phyloP scores from a whole-genome alignment of 2,888 invertebrate species.

The Epirrita christyi region DNA sequence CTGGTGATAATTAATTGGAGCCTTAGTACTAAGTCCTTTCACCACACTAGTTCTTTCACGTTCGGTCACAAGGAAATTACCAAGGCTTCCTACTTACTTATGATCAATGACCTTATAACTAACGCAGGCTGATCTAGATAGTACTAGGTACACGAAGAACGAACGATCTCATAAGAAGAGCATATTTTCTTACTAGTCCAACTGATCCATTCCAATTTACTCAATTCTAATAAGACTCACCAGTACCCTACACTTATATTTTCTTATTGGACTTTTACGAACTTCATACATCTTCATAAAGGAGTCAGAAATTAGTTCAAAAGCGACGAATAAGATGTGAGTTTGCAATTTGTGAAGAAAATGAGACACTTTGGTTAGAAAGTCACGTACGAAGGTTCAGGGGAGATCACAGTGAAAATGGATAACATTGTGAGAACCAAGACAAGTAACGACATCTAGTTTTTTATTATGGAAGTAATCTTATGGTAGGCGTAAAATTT shows the following conservation, averaged over 20 bases:
- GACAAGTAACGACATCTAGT: constrained; percentile 63
- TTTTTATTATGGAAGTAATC: neutral
- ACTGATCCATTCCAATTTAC: constrained; percentile 23
- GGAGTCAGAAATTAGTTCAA: constrained; percentile 68
- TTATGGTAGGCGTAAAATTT: neutral
- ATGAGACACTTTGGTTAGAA: constrained; percentile 74
- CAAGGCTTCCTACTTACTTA: too few relatives aligned
- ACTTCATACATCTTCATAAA: constrained; percentile 72
- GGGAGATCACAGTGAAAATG: constrained; percentile 31
- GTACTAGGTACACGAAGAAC: too few relatives aligned
- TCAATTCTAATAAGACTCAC: constrained; percentile 43
- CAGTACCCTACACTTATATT: constrained; percentile 20
- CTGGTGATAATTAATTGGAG: too few relatives aligned
- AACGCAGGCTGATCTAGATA: too few relatives aligned
- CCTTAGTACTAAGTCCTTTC: too few relatives aligned
- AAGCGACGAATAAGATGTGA: constrained; percentile 73
- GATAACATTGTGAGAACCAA: constrained; percentile 26
- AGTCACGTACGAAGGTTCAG: constrained; percentile 75
- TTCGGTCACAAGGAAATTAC: too few relatives aligned
- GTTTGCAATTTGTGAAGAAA: constrained; percentile 73
- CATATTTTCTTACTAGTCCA: neutral
- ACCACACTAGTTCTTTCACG: too few relatives aligned
- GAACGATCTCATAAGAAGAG: neutral
- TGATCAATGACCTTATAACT: too few relatives aligned
- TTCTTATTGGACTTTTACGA: constrained; percentile 62